Base-by-base conservation (phyloP, 2,113 vertebrate genomes). In the Pholis gunnellus region DNA sequence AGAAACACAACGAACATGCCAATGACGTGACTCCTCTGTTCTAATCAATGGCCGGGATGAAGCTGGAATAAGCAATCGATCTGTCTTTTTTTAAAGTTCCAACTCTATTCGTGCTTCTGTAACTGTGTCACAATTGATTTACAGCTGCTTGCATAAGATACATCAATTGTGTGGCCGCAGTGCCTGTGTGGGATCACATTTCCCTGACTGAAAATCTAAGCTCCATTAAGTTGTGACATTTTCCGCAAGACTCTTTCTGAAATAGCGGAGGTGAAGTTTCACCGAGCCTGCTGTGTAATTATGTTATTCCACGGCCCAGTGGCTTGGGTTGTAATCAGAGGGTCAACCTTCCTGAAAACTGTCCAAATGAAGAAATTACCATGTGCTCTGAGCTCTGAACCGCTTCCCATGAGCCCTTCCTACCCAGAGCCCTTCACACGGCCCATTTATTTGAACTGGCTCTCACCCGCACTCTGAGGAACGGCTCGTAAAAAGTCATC, bases 381-480 rank as follows among this genome's bases (percentile, higher is more conserved):
- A 75, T 85, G 90, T 79, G 56, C 89, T 25, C 61, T 20, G 79
- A 83, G 87, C 89, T 56, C 89, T 59, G 76, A 87, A 82, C 83
- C 57, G 29, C 79, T 86, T 91, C 90, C 90, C 89, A 89, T 77
- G 92, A 90, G 91, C 72, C 88, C 31, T 34, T 65, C 63, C 79
- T 87, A 85, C 80, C 82, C 85, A 75, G 87, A 87, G 83, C 87
- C 82, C 90, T 87, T 88, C 89, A 85, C 92, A 91, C 87, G 84
- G 90, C 93, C 92, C 93, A 93, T 91, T 94, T 94, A 87, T 90
- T 88, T 91, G 90, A 91, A 92, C 88, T 87, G 90, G 83, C 90
- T 91, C 87, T 92, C 92, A 92, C 89, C 90, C 87, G 79, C 87
- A 79, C 88, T 92, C 90, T 17, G 65, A 89, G 87, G 86, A 89